These are phyloP conservation scores for Thalpophila matura DNA, from an alignment of 2,888 invertebrate genomes.

Conservation along the genomic window DNA sequence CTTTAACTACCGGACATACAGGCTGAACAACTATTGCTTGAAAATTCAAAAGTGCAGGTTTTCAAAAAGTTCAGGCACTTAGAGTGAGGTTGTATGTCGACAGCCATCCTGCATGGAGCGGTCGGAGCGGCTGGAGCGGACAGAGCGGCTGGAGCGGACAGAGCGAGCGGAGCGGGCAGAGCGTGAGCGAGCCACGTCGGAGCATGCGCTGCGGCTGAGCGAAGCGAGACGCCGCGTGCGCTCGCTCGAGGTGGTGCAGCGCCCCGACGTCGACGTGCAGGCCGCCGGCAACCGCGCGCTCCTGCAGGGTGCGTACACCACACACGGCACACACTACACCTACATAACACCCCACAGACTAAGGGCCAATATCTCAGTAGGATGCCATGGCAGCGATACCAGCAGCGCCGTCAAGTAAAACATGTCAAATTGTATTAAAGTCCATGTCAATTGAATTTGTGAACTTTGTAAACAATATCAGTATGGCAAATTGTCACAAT, in stretches of 20 bases:
- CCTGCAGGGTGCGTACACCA: constrained; percentile 80
- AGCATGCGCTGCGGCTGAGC: constrained; percentile 70
- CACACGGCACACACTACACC: not conserved
- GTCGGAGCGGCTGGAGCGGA: constrained; percentile 9
- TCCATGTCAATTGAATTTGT: too few species aligned
- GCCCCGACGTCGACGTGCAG: constrained; percentile 61
- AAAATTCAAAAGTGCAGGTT: too few species aligned
- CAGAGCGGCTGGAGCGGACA: constrained; percentile 5
- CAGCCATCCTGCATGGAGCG: constrained; percentile 71
- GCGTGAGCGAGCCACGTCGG: constrained; percentile 64
- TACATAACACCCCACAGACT: not conserved
- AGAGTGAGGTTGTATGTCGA: not conserved
- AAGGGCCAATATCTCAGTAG: too few species aligned
- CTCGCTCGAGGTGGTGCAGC: constrained; percentile 67
- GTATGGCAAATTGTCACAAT: too few species aligned
- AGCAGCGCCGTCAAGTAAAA: too few species aligned
- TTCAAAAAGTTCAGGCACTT: too few species aligned
- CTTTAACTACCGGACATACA: too few species aligned
- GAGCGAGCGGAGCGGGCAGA: constrained; percentile 10
- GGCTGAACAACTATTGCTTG: too few species aligned
- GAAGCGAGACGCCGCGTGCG: constrained; percentile 69
- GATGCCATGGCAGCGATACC: too few species aligned
- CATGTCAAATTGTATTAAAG: too few species aligned
- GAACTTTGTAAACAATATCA: too few species aligned
- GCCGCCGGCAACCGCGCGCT: constrained; percentile 73